Percentiles rank a stretch among this genome's conserved stretches.
phyloP scores from a whole-genome alignment of 2,797 vertebrate genomes.

The Calcarius lapponicus region DNA sequence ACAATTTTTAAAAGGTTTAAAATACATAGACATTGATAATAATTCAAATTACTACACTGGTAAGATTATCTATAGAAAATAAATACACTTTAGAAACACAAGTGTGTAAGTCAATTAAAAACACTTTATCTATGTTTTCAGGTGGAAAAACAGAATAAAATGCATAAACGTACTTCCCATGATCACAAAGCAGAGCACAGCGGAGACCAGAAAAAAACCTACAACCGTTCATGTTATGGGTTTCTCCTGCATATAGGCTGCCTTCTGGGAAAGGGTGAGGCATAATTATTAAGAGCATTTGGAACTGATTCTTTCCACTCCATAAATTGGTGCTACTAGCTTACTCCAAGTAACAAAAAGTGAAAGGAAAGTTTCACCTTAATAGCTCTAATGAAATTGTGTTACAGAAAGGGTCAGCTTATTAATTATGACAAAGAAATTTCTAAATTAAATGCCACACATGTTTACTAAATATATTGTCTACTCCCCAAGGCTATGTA shows the following conservation, averaged over 20 bases:
- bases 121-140: neutral
- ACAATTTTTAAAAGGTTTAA: neutral
- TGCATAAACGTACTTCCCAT: rapidly evolving
- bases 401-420: neutral
- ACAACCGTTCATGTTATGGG: neutral
- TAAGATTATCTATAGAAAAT: neutral
- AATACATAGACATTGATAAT: neutral
- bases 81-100: neutral
- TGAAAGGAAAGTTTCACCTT: neutral
- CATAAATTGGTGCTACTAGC: neutral
- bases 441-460: slow-evolving; percentile 3
- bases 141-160: neutral
- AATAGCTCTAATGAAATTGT: neutral
- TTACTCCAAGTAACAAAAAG: neutral
- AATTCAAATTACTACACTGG: neutral
- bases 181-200: neutral
- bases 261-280: neutral
- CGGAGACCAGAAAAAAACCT: neutral
- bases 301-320: neutral
- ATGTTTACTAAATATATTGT: neutral
- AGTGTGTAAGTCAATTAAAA: neutral
- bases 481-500: neutral
- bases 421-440: neutral
- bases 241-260: neutral
- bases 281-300: neutral